Evolutionary conservation across 1,140 invertebrate species (phyloP), one percentile per base, ranked within the genome.

Genomic region (Pseudobourletiella spinata): DNA sequence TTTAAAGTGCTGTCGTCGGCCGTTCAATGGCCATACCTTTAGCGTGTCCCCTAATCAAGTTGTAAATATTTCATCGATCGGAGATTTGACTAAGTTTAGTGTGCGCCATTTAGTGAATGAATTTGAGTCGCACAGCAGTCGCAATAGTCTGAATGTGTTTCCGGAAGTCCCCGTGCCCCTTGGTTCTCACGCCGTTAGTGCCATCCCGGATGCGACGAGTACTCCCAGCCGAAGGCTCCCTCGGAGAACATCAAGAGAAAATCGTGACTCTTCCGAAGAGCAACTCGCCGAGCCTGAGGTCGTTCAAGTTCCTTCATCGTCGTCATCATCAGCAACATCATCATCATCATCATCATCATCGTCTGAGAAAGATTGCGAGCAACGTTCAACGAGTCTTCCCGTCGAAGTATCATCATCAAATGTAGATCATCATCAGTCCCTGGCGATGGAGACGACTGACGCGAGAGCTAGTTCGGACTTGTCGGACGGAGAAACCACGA

Each of bases 11-110:
- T 85, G 48, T 71, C 71, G 58, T 68, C 72, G 59, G 73, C 72
- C 65, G 50, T 73, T 29, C 64, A 88, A 88, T 73, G 89, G 88
- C 0, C 82, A 87, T 68, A 85, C 86, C 32, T 92, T 91, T 74
- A 90, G 87, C 73, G 88, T 91, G 8, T 91, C 88, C 25, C 88
- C 89, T 66, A 92, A 92, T 73, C 86, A 89, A 77, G 89, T 90
- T 61, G 82, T 91, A 28, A 84, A 89, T 68, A 78, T 91, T 55
- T 79, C 81, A 57, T 55, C 68, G 48, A 43, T 63, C 22, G 39
- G 48, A 44, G 62, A 66, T 63, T 56, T 43, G 32, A 64, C 61
- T 29, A 69, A 63, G 54, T 63, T 66, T 43, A 64, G 63, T 29
- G 83, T 85, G 15, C 80, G 81, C 66, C 78, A 82, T 61, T 78